A percentile compares a stretch with the other conserved stretches of the same genome.
Evolutionary conservation across 1,140 invertebrate species (phyloP).

Genomic region (Sarcophaga bullata): DNA sequence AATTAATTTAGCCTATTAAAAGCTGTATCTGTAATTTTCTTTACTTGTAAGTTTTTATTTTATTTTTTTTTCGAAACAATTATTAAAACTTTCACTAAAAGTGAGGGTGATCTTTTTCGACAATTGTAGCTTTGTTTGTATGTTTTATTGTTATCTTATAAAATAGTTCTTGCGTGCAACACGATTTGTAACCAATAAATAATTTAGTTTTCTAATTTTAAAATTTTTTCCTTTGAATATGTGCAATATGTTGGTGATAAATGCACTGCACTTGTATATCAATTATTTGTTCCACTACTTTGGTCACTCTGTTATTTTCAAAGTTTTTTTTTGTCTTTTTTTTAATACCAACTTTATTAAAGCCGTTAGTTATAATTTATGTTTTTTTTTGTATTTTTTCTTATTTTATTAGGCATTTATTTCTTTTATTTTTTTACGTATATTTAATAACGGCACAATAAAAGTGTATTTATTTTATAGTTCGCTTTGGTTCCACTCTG

Average conservation of each 20-base stretch:
- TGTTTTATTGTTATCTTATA: not conserved
- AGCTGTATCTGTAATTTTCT: no score
- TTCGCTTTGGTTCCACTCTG: slow-evolving; percentile 49
- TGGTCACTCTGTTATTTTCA: slow-evolving; percentile 10
- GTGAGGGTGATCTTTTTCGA: not conserved
- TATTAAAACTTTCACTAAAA: not conserved
- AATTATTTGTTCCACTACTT: not conserved
- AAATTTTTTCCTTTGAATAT: no score
- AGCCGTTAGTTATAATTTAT: not conserved
- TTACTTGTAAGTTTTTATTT: no score
- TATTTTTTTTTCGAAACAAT: no score
- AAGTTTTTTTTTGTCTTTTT: not conserved
- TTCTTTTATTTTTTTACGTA: slow-evolving; percentile 5
- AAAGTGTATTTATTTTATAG: not conserved
- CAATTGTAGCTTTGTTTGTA: not conserved
- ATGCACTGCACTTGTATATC: not conserved
- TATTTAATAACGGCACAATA: not conserved
- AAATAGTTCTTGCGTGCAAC: not conserved
- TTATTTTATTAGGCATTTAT: not conserved
- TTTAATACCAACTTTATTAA: slow-evolving; percentile 9
- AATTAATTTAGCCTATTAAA: no score
- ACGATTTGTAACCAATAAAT: not conserved
- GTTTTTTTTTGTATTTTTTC: not conserved
- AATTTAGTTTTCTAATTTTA: no score
- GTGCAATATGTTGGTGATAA: not conserved